Evolutionary conservation across 2,888 invertebrate genomes (phyloP).

Genomic region (Cylindroiulus punctatus): DNA sequence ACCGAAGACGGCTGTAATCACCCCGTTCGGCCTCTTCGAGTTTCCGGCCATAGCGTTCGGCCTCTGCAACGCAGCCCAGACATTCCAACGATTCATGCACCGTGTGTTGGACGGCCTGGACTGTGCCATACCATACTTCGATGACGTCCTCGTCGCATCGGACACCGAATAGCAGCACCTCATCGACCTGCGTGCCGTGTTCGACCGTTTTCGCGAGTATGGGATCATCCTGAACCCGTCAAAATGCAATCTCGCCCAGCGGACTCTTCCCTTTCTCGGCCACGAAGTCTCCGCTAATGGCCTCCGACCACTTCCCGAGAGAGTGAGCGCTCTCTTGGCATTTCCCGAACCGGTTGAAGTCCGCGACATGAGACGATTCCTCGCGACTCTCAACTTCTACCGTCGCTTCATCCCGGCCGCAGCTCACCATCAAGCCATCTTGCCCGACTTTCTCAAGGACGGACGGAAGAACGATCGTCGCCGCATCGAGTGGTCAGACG

Average conservation of each 20-base stretch:
- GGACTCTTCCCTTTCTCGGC: neutral
- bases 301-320: neutral
- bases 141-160: neutral
- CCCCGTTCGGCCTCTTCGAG: neutral
- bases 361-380: neutral
- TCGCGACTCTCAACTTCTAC: neutral
- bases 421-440: neutral
- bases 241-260: neutral
- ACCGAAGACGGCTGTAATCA: neutral
- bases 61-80: neutral
- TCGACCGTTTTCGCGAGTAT: neutral
- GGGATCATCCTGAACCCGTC: neutral
- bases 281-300: neutral
- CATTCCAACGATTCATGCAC: neutral
- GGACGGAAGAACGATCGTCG: neutral
- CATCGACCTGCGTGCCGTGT: neutral
- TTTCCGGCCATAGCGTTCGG: neutral
- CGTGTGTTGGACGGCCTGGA: neutral
- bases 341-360: neutral
- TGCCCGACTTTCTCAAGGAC: neutral
- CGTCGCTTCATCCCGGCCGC: neutral
- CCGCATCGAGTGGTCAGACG: neutral
- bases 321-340: neutral
- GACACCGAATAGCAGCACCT: neutral
- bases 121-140: neutral